Evolutionary conservation across 2,113 vertebrate genomes (phyloP), one percentile per base, ranked within the genome.

Genomic region (Phalacrocorax brasilianus): DNA sequence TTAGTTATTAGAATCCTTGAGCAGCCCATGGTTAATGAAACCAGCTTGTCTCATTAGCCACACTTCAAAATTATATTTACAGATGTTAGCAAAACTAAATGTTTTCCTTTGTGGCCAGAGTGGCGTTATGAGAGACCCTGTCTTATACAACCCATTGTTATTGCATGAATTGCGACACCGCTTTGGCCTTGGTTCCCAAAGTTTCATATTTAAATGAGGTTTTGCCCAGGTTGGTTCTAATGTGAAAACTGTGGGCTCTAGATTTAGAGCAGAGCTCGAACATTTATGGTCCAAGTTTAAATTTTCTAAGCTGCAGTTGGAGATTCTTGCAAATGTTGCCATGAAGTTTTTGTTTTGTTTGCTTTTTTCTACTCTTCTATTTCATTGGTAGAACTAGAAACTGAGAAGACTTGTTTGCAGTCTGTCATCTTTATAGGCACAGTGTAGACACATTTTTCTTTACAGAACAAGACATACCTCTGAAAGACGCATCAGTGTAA

Each of bases 71-170:
- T 84, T 81, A 21, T 82, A 92, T 94, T 89, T 96, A 85, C 88
- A 71, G 79, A 89, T 58, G 83, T 82, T 92, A 93, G 63, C 58
- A 85, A 73, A 95, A 55, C 47, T 58, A 97, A 95, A 84, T 96
- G 66, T 92, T 95, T 93, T 97, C 83, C 62, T 94, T 95, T 66
- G 71, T 91, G 87, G 81, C 47, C 15, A 1, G 52, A 91, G 75
- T 66, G 38, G 65, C 65, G 47, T 93, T 73, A 70, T 71, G 89
- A 93, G 67, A 47, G 68, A 93, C 70, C 23, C 45, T 83, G 52
- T 87, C 53, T 93, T 82, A 85, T 78, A 95, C 76, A 93, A 79
- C 58, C 27, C 33, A 0, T 81, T 94, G 93, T 92, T 92, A 79
- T 71, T 79, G 50, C 44, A 23, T 5, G 5, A 72, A 63, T 90